phyloP scores from a whole-genome alignment of 2,888 invertebrate genomes.

The Amiota minor region DNA sequence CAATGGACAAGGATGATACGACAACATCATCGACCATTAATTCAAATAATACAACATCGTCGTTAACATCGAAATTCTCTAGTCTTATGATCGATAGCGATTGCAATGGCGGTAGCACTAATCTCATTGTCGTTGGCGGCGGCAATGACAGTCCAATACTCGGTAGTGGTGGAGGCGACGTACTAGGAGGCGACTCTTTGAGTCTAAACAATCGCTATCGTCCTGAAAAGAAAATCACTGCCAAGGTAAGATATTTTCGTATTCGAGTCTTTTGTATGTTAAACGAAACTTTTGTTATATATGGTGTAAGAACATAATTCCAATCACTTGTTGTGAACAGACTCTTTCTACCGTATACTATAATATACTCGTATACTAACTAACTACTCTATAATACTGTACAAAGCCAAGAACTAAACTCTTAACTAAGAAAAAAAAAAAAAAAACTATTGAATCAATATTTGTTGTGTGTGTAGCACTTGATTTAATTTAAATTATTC shows the following conservation, averaged over 20 bases:
- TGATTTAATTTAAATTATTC: too few relatives aligned
- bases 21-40: constrained; percentile 64
- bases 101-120: constrained; percentile 53
- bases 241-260: constrained; percentile 66
- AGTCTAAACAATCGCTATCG: constrained; percentile 71
- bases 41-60: constrained; percentile 62
- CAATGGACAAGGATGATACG: constrained; percentile 66
- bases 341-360: too few relatives aligned
- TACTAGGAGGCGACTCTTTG: constrained; percentile 42
- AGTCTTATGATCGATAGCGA: constrained; percentile 67
- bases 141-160: constrained; percentile 59
- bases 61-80: constrained; percentile 69
- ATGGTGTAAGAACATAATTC: too few relatives aligned
- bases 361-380: too few relatives aligned
- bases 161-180: constrained; percentile 49
- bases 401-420: too few relatives aligned
- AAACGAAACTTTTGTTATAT: too few relatives aligned
- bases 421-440: too few relatives aligned
- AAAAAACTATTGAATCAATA: too few relatives aligned
- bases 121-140: constrained; percentile 39
- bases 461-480: constrained; percentile 4
- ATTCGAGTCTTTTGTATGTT: too few relatives aligned
- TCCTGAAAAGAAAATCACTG: constrained; percentile 73
- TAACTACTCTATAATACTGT: too few relatives aligned
- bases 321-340: too few relatives aligned